These are phyloP conservation scores for Thymallus thymallus DNA, from an alignment of 2,113 vertebrate genomes.

Conservation along the genomic window DNA sequence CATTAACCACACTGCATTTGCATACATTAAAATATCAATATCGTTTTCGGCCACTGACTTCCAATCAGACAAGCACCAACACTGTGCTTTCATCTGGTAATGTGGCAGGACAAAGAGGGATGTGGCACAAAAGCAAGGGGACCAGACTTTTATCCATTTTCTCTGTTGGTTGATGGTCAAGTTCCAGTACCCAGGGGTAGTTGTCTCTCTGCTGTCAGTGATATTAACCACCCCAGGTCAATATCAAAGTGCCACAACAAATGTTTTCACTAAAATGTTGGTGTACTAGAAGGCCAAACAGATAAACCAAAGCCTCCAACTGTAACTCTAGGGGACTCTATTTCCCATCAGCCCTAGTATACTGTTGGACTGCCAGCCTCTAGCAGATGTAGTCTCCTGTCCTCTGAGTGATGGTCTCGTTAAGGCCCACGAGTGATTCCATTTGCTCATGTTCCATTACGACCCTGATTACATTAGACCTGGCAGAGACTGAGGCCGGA, in stretches of 20 bases:
- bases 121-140: neutral
- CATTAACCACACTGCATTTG: slow-evolving; percentile 37
- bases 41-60: neutral
- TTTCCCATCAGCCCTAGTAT: neutral
- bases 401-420: neutral
- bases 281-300: too few relatives aligned
- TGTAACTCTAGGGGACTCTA: neutral
- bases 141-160: neutral
- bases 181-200: too few relatives aligned
- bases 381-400: neutral
- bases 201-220: too few relatives aligned
- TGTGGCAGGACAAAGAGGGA: slow-evolving; percentile 1
- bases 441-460: slow-evolving; percentile 1
- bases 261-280: too few relatives aligned
- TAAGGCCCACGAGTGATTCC: neutral
- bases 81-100: slow-evolving; percentile 14
- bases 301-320: too few relatives aligned
- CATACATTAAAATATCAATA: slow-evolving; percentile 16
- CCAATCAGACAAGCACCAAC: neutral
- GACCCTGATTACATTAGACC: neutral
- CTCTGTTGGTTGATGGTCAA: too few relatives aligned
- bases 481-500: slow-evolving; percentile 6
- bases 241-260: too few relatives aligned
- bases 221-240: too few relatives aligned
- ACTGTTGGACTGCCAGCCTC: neutral